phyloP scores from a whole-genome alignment of 2,113 vertebrate genomes.

The Spea bombifrons region DNA sequence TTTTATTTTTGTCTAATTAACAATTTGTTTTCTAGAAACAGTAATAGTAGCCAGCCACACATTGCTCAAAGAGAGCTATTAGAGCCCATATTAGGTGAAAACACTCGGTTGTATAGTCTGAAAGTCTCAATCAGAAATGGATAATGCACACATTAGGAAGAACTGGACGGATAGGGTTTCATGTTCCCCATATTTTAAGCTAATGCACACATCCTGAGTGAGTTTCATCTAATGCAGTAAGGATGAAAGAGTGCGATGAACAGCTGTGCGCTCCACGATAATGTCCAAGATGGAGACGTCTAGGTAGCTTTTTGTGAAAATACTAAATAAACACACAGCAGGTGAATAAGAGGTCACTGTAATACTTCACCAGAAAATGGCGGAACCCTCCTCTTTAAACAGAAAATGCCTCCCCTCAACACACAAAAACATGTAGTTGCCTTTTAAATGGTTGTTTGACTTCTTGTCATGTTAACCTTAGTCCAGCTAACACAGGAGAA shows the following conservation, averaged over 20 bases:
- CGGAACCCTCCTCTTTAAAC: background rate
- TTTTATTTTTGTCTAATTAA: no score
- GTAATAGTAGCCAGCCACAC: no score
- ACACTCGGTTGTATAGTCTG: no score
- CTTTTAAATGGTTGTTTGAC: no score
- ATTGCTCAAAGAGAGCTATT: no score
- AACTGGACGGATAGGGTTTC: background rate
- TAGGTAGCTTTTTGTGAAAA: conserved; percentile 14
- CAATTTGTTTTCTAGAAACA: no score
- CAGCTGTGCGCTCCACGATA: conserved; percentile 16
- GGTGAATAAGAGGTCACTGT: conserved; percentile 34
- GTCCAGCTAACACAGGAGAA: no score
- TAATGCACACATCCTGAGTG: background rate
- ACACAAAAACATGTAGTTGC: background rate
- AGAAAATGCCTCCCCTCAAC: background rate
- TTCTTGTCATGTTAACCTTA: no score
- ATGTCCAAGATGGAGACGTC: background rate
- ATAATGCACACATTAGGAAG: no score
- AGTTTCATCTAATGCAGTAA: conserved; percentile 12
- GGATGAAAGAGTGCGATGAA: conserved; percentile 16
- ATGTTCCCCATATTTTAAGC: background rate
- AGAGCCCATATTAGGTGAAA: no score
- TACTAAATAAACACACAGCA: conserved; percentile 18
- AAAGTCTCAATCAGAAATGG: no score
- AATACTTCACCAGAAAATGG: background rate